phyloP scores from a whole-genome alignment of 1,140 invertebrate species.

The Aphidius gifuensis region DNA sequence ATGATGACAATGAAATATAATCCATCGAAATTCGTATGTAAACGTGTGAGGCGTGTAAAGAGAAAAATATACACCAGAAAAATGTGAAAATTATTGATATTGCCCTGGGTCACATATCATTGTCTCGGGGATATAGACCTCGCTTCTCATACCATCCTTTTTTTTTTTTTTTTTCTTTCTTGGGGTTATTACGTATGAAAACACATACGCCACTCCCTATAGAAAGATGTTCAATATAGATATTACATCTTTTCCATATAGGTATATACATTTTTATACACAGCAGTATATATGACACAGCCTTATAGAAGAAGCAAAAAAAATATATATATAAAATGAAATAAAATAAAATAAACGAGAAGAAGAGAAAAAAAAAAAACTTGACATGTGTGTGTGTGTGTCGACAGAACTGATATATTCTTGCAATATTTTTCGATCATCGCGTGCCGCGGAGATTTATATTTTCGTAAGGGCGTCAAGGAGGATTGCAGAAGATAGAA shows the following conservation, averaged over 20 bases:
- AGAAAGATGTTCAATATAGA: background rate
- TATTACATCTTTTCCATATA: background rate
- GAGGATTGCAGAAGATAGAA: slow-evolving; percentile 27
- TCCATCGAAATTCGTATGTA: too few relatives aligned
- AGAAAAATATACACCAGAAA: slow-evolving; percentile 44
- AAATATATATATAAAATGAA: too few relatives aligned
- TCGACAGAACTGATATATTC: slow-evolving; percentile 55
- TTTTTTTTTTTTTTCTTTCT: slow-evolving; percentile 21
- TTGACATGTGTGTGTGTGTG: slow-evolving; percentile 32
- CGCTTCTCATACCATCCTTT: slow-evolving; percentile 30
- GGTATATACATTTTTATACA: slow-evolving; percentile 22
- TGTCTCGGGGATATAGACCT: slow-evolving; percentile 53
- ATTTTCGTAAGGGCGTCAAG: slow-evolving; percentile 25
- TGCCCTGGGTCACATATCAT: slow-evolving; percentile 54
- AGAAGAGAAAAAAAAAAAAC: slow-evolving; percentile 16
- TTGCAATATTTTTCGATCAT: slow-evolving; percentile 59
- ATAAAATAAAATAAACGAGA: slow-evolving; percentile 4
- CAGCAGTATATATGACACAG: background rate
- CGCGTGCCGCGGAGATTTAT: slow-evolving; percentile 55
- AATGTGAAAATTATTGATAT: slow-evolving; percentile 57
- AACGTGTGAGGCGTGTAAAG: background rate
- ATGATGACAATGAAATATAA: too few relatives aligned
- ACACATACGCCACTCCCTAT: slow-evolving; percentile 31
- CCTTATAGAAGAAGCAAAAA: background rate
- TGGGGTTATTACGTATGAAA: slow-evolving; percentile 15